These are phyloP conservation scores for Trematomus loennbergii DNA, from an alignment of 2,113 vertebrate species.

Conservation along the genomic window DNA sequence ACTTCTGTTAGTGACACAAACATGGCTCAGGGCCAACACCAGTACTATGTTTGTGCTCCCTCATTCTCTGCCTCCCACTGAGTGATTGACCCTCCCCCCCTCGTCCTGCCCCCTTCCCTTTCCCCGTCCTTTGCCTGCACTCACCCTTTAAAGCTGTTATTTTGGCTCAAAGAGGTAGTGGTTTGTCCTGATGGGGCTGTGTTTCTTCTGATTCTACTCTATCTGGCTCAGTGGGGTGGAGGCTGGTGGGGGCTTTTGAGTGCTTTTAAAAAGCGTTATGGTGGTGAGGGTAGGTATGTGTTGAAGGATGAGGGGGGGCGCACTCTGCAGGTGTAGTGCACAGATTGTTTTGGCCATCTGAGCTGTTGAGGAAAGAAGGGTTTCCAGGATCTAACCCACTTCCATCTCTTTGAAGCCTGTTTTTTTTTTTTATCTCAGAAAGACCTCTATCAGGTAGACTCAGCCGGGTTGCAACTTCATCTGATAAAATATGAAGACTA, in stretches of 20 bases:
- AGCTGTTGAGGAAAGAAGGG: slow-evolving; percentile 45
- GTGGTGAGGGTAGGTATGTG: background rate
- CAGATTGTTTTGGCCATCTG: slow-evolving; percentile 62
- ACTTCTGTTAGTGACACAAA: slow-evolving; percentile 83
- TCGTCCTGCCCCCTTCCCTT: slow-evolving; percentile 49
- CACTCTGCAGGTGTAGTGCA: slow-evolving; percentile 62
- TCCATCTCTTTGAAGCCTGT: slow-evolving; percentile 64
- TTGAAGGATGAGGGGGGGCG: background rate
- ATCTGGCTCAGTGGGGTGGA: slow-evolving; percentile 52
- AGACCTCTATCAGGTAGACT: background rate
- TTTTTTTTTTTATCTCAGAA: slow-evolving; percentile 3
- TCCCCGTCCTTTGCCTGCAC: slow-evolving; percentile 69
- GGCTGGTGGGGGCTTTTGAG: slow-evolving; percentile 46
- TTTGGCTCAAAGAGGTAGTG: slow-evolving; percentile 68
- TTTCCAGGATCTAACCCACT: slow-evolving; percentile 45
- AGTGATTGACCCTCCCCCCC: slow-evolving; percentile 65
- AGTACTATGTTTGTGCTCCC: slow-evolving; percentile 74
- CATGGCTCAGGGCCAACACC: slow-evolving; percentile 76
- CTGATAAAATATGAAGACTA: slow-evolving; percentile 49
- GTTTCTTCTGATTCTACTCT: slow-evolving; percentile 59
- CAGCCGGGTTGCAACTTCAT: slow-evolving; percentile 50
- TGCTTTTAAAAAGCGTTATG: slow-evolving; percentile 49
- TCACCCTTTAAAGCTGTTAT: slow-evolving; percentile 69
- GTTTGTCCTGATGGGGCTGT: slow-evolving; percentile 68
- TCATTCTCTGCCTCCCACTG: slow-evolving; percentile 76